These are phyloP conservation scores for Neelides folsomi DNA, from an alignment of 2,888 invertebrate genomes.

Conservation along the genomic window DNA sequence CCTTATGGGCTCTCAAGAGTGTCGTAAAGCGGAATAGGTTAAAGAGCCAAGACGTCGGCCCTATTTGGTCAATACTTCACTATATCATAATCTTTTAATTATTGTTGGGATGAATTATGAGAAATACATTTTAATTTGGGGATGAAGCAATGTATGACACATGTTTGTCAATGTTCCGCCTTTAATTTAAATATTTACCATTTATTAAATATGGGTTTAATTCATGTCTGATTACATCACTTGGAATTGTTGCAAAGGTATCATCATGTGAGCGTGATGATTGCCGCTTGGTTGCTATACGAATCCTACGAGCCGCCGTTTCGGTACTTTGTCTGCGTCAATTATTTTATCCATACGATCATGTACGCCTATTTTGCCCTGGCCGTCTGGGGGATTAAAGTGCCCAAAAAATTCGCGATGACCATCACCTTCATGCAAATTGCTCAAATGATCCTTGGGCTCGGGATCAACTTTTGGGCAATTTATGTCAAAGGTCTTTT, in stretches of 20 bases:
- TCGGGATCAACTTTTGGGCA: constrained; percentile 14
- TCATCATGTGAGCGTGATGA: constrained; percentile 18
- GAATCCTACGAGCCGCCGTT: constrained; percentile 16
- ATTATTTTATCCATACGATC: constrained; percentile 15
- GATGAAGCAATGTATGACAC: too few relatives aligned
- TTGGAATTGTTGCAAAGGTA: constrained; percentile 7
- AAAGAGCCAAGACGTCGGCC: too few relatives aligned
- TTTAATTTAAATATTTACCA: too few relatives aligned
- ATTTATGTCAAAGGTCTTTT: constrained; percentile 1
- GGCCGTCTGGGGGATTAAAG: constrained; percentile 17
- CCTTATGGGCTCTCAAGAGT: too few relatives aligned
- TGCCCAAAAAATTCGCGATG: constrained; percentile 12
- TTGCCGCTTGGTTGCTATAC: constrained; percentile 16
- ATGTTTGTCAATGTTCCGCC: too few relatives aligned
- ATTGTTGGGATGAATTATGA: too few relatives aligned
- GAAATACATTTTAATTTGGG: too few relatives aligned
- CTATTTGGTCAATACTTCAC: too few relatives aligned
- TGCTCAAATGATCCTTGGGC: constrained; percentile 19
- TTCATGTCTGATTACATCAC: too few relatives aligned
- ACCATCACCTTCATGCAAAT: constrained; percentile 17
- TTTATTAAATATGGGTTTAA: too few relatives aligned
- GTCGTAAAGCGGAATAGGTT: too few relatives aligned
- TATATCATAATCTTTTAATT: too few relatives aligned
- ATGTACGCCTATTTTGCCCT: constrained; percentile 20
- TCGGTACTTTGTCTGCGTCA: constrained; percentile 19